Base-by-base conservation (phyloP, 30 jellyfish, hydroid and myxozoan species). In the Rhopilema esculentum region DNA sequence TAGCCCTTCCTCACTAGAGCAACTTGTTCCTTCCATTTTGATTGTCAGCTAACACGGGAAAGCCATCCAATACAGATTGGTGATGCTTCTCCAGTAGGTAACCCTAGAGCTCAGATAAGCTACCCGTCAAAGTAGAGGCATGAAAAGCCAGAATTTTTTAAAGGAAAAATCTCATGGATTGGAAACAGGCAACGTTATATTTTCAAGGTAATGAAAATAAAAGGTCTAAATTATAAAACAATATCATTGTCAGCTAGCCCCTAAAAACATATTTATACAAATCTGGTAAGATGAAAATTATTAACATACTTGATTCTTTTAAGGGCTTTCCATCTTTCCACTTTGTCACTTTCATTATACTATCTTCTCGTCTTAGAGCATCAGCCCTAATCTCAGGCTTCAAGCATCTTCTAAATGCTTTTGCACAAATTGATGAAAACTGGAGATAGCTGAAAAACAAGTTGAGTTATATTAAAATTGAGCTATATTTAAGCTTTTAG, bases 261-360 rank as follows among this genome's bases (percentile, higher is more conserved):
- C n/a, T n/a, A n/a, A n/a, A n/a, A n/a, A n/a, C n/a, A n/a, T n/a
- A n/a, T n/a, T n/a, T n/a, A n/a, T n/a, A n/a, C n/a, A n/a, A n/a
- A n/a, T n/a, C n/a, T n/a, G n/a, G n/a, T n/a, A 23, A 28, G 71
- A 0, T 1, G 62, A 78, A 26, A 78, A 8, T 21, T 27, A 4
- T 8, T 1, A 1, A 80, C 97, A 67, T 75, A 89, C 97, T 90
- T 0, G 80, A 72, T 73, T 95, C 99, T 33, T 85, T 82, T 15
- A 96, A 69, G 30, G 99, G 97, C 72, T 95, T 95, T 69, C 99
- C 99, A 25, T 87, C 97, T 23, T 48, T 86, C 99, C 99, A 95
- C 67, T 76, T 90, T 27, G 94, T 95, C 26, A 91, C 82, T 79
- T 95, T 95, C 96, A 95, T 77, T 17, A 31, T 17, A 8, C 98